phyloP scores from a whole-genome alignment of 1,140 invertebrate species.

The Cherax destructor region DNA sequence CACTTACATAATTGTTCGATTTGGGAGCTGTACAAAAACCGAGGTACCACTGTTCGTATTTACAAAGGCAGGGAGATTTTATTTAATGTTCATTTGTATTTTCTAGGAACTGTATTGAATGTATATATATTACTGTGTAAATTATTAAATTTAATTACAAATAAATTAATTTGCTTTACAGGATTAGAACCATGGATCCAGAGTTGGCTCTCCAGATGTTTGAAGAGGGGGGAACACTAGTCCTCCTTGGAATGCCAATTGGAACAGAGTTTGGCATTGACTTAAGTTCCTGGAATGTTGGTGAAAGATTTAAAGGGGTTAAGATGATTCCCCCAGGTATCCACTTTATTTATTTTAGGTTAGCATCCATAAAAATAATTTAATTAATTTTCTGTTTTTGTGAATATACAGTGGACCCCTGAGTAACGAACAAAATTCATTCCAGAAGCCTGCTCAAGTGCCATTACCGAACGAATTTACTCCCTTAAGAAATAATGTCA shows the following conservation, averaged over 20 bases:
- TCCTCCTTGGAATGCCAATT: constrained; percentile 88
- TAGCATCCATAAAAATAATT: constrained; percentile 54
- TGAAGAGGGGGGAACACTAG: constrained; percentile 87
- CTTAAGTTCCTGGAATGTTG: constrained; percentile 94
- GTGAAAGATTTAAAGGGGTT: constrained; percentile 93
- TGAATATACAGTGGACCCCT: no score
- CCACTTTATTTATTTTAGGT: constrained; percentile 95
- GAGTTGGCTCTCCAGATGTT: constrained; percentile 86
- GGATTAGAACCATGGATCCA: constrained; percentile 78
- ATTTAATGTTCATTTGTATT: no score
- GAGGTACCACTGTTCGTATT: no score
- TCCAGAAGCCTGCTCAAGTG: no score
- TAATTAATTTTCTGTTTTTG: not conserved
- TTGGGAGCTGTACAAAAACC: no score
- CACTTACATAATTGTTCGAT: no score
- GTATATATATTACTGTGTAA: no score
- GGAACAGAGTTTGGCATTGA: constrained; percentile 98
- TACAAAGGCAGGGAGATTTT: no score
- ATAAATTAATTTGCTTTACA: not conserved
- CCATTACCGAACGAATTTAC: no score
- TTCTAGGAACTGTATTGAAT: no score
- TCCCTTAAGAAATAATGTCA: no score
- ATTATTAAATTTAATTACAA: not conserved
- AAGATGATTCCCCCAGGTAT: constrained; percentile 99
- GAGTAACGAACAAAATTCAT: no score